phyloP scores from a whole-genome alignment of 2,797 vertebrate genomes.

The Psittacula derbiana region DNA sequence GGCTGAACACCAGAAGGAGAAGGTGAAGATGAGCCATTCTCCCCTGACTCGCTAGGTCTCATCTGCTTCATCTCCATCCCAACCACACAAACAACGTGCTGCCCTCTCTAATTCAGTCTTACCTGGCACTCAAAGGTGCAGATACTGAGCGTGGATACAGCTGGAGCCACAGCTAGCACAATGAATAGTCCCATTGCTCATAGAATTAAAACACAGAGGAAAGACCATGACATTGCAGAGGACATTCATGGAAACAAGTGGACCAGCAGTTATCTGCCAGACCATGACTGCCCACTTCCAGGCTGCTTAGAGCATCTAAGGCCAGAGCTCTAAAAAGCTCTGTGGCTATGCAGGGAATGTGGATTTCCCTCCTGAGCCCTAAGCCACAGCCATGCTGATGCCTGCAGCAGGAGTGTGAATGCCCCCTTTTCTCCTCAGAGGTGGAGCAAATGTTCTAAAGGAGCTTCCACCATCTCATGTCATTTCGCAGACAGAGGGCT shows the following conservation, averaged over 20 bases:
- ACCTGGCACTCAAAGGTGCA: not conserved
- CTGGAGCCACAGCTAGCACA: not conserved
- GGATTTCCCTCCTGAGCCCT: not conserved
- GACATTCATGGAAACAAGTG: not conserved
- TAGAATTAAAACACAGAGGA: not conserved
- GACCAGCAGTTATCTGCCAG: not conserved
- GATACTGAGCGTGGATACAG: not conserved
- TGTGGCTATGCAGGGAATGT: not conserved
- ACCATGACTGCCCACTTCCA: not conserved
- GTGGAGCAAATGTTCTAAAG: not conserved
- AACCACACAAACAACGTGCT: not conserved
- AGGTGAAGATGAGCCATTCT: not conserved
- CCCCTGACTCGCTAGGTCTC: not conserved
- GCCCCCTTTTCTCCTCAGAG: not conserved
- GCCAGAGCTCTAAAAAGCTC: not conserved
- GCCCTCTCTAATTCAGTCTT: not conserved
- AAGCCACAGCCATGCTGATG: not conserved
- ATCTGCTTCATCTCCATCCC: not conserved
- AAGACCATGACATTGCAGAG: not conserved
- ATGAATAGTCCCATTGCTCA: not conserved
- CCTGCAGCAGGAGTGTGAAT: accelerated
- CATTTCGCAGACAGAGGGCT: not conserved
- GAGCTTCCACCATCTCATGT: not conserved
- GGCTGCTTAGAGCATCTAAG: not conserved
- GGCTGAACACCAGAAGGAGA: not conserved